These are phyloP conservation scores for Spongilla lacustris DNA, from an alignment of 37 sponge, comb jelly and placozoan species.

Conservation along the genomic window DNA sequence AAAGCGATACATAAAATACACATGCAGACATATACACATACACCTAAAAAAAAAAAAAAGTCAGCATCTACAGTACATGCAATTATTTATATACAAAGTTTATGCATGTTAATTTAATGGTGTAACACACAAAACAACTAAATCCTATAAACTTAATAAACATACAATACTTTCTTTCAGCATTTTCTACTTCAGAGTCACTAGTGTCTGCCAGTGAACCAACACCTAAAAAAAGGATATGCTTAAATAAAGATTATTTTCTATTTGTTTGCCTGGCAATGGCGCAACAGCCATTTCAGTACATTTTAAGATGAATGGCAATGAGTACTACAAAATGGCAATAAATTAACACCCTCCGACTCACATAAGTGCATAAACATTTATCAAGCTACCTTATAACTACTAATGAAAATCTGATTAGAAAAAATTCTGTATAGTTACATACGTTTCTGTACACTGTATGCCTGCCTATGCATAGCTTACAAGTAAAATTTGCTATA, in stretches of 20 bases:
- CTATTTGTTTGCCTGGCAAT: neutral
- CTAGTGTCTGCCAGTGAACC: constrained; percentile 1
- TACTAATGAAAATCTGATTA: neutral
- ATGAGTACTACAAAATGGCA: neutral
- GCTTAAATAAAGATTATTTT: neutral
- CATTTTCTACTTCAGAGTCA: neutral
- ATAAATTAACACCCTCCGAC: neutral
- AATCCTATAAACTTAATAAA: neutral
- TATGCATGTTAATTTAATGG: neutral
- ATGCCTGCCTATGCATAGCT: neutral
- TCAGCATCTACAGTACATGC: neutral
- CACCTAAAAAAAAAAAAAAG: neutral
- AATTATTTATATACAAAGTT: neutral
- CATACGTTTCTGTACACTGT: neutral
- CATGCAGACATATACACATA: neutral
- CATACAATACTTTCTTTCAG: neutral
- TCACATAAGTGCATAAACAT: neutral
- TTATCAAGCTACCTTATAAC: neutral
- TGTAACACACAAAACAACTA: neutral
- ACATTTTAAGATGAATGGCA: neutral
- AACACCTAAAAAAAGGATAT: neutral
- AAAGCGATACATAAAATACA: neutral
- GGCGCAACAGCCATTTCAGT: neutral
- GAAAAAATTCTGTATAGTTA: neutral
- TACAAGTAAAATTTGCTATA: neutral